These are phyloP conservation scores for Oxytorus armatus DNA, from an alignment of 2,888 invertebrate species.

Conservation along the genomic window DNA sequence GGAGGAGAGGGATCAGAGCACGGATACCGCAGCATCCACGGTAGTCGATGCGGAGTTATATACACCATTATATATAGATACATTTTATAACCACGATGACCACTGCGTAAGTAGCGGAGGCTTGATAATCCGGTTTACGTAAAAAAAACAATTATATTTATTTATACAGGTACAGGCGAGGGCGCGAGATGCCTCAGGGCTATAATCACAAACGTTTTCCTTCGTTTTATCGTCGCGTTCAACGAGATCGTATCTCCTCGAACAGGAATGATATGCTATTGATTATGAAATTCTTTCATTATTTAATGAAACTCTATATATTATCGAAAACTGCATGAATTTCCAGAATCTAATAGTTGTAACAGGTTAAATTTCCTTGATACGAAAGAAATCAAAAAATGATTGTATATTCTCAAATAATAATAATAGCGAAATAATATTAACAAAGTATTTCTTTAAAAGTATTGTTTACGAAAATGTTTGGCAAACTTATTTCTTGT, in stretches of 20 bases:
- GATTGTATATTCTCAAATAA: no score
- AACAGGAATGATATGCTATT: slow-evolving; percentile 6
- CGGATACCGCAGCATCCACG: slow-evolving; percentile 42
- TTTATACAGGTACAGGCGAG: slow-evolving; percentile 47
- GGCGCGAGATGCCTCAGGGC: slow-evolving; percentile 47
- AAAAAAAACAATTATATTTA: slow-evolving; percentile 70
- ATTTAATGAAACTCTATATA: no score
- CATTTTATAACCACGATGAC: slow-evolving; percentile 33
- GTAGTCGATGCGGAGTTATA: slow-evolving; percentile 31
- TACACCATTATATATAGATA: slow-evolving; percentile 14
- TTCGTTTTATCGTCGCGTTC: slow-evolving; percentile 4
- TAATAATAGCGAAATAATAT: no score
- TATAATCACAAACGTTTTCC: slow-evolving; percentile 41
- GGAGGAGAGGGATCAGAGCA: not conserved
- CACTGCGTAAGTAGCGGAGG: slow-evolving; percentile 28
- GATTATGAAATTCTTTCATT: slow-evolving; percentile 49
- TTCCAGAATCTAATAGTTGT: no score
- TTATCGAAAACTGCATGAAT: no score
- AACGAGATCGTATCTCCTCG: not conserved
- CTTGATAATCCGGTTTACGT: slow-evolving; percentile 80
- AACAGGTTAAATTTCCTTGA: no score
- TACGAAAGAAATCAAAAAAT: no score
- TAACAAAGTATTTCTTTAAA: no score
- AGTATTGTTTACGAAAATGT: no score
- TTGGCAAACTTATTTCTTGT: no score